Evolutionary conservation across 1,140 invertebrate genomes (phyloP), one percentile per base, ranked within the genome.

Genomic region (Caenorhabditis inopinata): DNA sequence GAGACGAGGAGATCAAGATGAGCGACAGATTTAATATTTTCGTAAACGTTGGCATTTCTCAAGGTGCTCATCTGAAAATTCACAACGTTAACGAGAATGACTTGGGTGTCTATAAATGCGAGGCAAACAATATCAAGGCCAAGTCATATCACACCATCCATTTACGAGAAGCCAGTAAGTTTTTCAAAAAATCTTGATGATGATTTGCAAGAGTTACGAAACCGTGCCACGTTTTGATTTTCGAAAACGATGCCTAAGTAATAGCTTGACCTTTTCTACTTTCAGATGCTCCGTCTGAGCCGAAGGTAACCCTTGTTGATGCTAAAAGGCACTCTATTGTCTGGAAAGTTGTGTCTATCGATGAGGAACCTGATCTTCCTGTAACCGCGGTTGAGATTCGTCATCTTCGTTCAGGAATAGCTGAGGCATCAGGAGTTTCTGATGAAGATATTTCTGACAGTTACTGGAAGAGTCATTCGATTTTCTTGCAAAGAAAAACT

Each of bases 51-150:
- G 73, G 47, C 45, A 16, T 35, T 1, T 18, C 25, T 23, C 81
- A 82, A 47, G 76, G 42, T 18, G 82, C 82, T n/a, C 35, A 82
- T 35, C 73, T 83, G 1, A 81, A 68, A 35, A 82, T 83, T 18
- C 42, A 78, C 5, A 49, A 83, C 42, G 74, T 83, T 18, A 46
- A 78, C 25, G 25, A 47, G 6, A 74, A 82, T 14, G 82, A 83
- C 27, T 74, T 82, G 23, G 80, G 78, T 27, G 48, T 51, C 4
- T 83, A 83, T 53, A 77, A 76, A 16, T 83, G 82, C 75, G 80
- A 81, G 23, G 82, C 83, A 9, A 83, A 82, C 82, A 83, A 83
- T 35, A 81, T 76, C 62, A 82, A 82, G 21, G 80, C 80, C 1
- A 82, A 81, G 32, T 76, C 82, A 6, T 62, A 51, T 9, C 74